Percentiles rank a stretch among this genome's conserved stretches.
These are phyloP conservation scores for Lophura nycthemera DNA, from an alignment of 2,113 vertebrate genomes.

Conservation along the genomic window DNA sequence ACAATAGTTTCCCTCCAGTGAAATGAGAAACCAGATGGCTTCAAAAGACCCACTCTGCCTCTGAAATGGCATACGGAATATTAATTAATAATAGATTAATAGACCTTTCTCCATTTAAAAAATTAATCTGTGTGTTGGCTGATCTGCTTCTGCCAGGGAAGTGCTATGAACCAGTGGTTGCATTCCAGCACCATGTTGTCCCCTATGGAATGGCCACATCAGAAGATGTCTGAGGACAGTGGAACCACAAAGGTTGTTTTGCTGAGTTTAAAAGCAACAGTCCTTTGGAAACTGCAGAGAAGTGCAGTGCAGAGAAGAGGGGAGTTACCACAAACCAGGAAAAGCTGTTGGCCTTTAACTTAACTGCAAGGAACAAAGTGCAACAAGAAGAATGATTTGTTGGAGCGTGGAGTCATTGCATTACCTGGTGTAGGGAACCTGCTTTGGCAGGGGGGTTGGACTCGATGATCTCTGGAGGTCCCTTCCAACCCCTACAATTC, in stretches of 20 bases:
- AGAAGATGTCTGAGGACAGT: neutral
- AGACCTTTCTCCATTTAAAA: slow-evolving; percentile 44
- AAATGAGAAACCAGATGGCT: slow-evolving; percentile 55
- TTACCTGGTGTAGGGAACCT: too few relatives aligned
- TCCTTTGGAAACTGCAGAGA: neutral
- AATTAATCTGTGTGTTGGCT: slow-evolving; percentile 43
- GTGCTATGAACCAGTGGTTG: neutral
- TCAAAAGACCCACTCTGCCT: slow-evolving; percentile 51
- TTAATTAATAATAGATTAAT: slow-evolving; percentile 76
- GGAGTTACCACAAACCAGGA: neutral
- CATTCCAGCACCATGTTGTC: neutral
- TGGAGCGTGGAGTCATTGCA: rapidly evolving
- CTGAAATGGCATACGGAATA: slow-evolving; percentile 46
- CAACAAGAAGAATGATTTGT: neutral
- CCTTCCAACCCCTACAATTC: too few relatives aligned
- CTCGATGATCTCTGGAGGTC: too few relatives aligned
- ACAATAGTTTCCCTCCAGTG: neutral
- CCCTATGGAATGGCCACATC: neutral
- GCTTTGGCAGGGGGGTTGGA: too few relatives aligned
- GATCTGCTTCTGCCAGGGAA: slow-evolving; percentile 1
- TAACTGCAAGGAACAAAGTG: neutral
- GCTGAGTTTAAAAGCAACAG: neutral
- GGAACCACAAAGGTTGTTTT: neutral
- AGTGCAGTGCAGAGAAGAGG: neutral
- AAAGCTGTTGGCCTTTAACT: neutral